These are phyloP conservation scores for Ptilonorhynchus violaceus DNA, from an alignment of 2,113 vertebrate genomes.

Conservation along the genomic window DNA sequence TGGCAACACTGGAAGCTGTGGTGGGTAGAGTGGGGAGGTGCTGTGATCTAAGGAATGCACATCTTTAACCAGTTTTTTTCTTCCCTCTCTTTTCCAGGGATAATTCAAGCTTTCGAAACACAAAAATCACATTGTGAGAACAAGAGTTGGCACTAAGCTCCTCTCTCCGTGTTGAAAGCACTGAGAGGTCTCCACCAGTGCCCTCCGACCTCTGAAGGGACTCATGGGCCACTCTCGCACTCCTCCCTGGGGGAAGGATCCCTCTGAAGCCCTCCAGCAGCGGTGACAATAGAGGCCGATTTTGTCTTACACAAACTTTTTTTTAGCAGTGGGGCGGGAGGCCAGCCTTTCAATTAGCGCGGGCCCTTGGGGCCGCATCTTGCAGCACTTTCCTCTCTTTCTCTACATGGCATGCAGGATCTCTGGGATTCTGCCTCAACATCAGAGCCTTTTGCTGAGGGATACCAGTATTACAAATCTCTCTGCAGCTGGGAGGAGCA, in stretches of 20 bases:
- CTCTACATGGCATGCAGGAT: conserved; percentile 50
- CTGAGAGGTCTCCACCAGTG: conserved; percentile 50
- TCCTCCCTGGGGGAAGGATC: conserved; percentile 62
- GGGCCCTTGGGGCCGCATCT: conserved; percentile 17
- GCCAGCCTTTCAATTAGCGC: conserved; percentile 37
- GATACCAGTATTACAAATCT: conserved; percentile 72
- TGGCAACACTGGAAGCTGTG: neutral
- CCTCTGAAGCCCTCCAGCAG: conserved; percentile 58
- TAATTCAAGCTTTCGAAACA: conserved; percentile 86
- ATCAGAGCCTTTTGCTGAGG: conserved; percentile 53
- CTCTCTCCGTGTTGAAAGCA: conserved; percentile 55
- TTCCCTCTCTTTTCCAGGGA: conserved; percentile 77
- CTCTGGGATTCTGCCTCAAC: conserved; percentile 8
- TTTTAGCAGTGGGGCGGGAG: conserved; percentile 41
- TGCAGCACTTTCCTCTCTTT: conserved; percentile 60
- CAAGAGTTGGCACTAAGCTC: conserved; percentile 67
- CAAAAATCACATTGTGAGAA: conserved; percentile 84
- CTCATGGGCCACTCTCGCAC: conserved; percentile 46
- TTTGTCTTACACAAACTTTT: conserved; percentile 57
- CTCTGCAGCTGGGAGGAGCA: conserved; percentile 57
- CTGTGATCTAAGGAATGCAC: neutral
- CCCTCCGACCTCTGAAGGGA: conserved; percentile 60
- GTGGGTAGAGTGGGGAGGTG: neutral
- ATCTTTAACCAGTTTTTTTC: neutral
- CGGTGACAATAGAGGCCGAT: conserved; percentile 60